phyloP scores from a whole-genome alignment of 1,140 invertebrate species.

The Triops longicaudatus region DNA sequence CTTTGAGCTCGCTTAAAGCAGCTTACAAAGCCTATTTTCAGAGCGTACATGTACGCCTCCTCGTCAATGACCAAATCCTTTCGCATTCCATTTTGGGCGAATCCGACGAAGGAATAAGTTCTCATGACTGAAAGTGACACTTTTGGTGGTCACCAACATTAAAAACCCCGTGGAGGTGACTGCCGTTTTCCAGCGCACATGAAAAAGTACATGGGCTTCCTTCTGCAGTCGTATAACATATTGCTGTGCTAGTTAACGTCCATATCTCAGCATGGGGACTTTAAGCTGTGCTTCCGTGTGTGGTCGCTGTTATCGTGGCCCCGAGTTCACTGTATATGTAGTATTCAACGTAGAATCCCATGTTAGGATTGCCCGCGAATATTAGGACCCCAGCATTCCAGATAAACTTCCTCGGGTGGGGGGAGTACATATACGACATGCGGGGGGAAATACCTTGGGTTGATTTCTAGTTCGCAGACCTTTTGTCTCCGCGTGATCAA shows the following conservation, averaged over 20 bases:
- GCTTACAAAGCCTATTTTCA: background rate
- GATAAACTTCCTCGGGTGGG: background rate
- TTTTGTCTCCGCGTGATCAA: background rate
- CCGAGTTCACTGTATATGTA: background rate
- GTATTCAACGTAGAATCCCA: background rate
- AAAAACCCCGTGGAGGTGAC: too few relatives aligned
- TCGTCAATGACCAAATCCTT: background rate
- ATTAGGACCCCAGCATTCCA: background rate
- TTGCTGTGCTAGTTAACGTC: slow-evolving; percentile 8
- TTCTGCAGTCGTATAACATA: background rate
- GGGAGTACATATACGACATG: too few relatives aligned
- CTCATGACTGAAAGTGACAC: background rate
- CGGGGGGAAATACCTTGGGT: too few relatives aligned
- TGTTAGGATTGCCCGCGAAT: background rate
- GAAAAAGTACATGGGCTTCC: background rate
- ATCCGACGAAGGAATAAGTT: background rate
- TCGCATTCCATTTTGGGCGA: background rate
- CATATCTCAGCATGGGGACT: background rate
- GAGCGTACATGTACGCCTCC: background rate
- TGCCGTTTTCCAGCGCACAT: background rate
- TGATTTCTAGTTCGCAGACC: background rate
- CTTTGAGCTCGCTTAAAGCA: background rate
- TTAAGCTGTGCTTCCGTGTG: background rate
- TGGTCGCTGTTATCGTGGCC: background rate
- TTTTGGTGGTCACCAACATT: background rate